phyloP scores from a whole-genome alignment of 2,888 invertebrate genomes.

The Bellardia bayeri region DNA sequence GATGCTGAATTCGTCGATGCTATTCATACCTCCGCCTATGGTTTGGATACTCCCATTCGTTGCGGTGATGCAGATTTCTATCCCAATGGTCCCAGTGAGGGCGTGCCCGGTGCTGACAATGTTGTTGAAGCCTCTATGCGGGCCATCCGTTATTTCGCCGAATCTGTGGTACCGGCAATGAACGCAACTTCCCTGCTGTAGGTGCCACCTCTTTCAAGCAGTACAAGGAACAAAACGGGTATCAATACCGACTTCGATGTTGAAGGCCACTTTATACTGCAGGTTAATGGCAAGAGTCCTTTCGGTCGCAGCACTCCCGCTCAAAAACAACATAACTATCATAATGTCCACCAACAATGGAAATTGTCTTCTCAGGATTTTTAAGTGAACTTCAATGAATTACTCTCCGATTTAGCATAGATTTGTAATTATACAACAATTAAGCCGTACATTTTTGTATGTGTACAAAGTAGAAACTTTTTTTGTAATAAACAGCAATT shows the following conservation, averaged over 20 bases:
- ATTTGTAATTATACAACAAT: not conserved
- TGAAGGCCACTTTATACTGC: constrained; percentile 81
- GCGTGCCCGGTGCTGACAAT: constrained; percentile 80
- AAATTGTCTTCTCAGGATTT: constrained; percentile 31
- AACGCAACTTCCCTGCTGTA: constrained; percentile 82
- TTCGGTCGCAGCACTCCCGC: constrained; percentile 80
- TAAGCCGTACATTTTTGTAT: not conserved
- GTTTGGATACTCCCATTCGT: constrained; percentile 78
- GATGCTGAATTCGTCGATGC: constrained; percentile 83
- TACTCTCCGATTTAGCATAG: not conserved
- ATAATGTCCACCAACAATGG: constrained; percentile 75
- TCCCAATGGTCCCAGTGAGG: constrained; percentile 80
- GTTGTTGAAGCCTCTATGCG: constrained; percentile 81
- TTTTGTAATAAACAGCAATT: too few relatives aligned
- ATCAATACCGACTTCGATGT: constrained; percentile 78
- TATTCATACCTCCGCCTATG: constrained; percentile 81
- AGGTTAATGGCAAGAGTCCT: constrained; percentile 81
- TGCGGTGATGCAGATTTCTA: constrained; percentile 82
- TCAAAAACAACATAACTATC: constrained; percentile 77
- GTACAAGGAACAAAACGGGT: constrained; percentile 81
- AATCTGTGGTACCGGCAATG: constrained; percentile 82
- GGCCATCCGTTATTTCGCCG: constrained; percentile 82
- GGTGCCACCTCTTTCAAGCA: constrained; percentile 80
- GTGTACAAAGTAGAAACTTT: not conserved
- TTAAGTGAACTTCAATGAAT: constrained; percentile 37